Conservation (phyloP, 2,888 invertebrate genomes). For the Patella caerulea region DNA sequence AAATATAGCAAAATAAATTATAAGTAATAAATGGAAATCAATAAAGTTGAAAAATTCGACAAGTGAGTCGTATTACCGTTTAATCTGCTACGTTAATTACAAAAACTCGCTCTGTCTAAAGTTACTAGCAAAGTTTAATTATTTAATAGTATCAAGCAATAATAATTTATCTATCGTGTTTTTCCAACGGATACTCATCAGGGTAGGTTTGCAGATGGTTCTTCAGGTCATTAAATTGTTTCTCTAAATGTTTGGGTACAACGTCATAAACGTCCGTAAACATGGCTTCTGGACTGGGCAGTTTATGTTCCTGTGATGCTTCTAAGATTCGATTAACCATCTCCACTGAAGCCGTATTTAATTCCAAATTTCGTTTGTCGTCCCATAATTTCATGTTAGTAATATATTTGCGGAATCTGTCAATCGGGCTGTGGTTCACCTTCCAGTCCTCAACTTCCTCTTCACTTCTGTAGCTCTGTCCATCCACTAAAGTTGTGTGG, state of each 20-base stretch:
- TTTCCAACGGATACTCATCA: slow-evolving; percentile 88
- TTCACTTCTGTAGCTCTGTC: slow-evolving; percentile 86
- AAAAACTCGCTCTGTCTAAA: no score
- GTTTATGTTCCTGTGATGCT: slow-evolving; percentile 86
- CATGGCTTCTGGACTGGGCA: slow-evolving; percentile 90
- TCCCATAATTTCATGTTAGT: slow-evolving; percentile 85
- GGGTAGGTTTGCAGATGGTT: slow-evolving; percentile 85
- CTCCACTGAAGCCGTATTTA: slow-evolving; percentile 80
- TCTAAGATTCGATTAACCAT: slow-evolving; percentile 83
- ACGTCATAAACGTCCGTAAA: slow-evolving; percentile 92
- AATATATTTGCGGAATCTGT: slow-evolving; percentile 86
- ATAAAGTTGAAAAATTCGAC: no score
- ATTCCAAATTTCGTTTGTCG: slow-evolving; percentile 81
- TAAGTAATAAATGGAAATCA: no score
- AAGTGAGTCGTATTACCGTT: no score
- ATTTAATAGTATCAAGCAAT: no score
- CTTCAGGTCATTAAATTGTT: slow-evolving; percentile 88
- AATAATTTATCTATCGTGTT: slow-evolving; percentile 50
- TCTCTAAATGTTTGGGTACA: slow-evolving; percentile 84
- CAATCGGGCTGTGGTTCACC: slow-evolving; percentile 85
- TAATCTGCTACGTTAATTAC: no score
- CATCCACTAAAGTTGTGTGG: slow-evolving; percentile 99
- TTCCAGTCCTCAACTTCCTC: slow-evolving; percentile 80
- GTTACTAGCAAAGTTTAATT: no score
- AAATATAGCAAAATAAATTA: no score